Evolutionary conservation across 2,797 vertebrate species (phyloP), one percentile per base, ranked within the genome.

Genomic region (Pteropus rufus): DNA sequence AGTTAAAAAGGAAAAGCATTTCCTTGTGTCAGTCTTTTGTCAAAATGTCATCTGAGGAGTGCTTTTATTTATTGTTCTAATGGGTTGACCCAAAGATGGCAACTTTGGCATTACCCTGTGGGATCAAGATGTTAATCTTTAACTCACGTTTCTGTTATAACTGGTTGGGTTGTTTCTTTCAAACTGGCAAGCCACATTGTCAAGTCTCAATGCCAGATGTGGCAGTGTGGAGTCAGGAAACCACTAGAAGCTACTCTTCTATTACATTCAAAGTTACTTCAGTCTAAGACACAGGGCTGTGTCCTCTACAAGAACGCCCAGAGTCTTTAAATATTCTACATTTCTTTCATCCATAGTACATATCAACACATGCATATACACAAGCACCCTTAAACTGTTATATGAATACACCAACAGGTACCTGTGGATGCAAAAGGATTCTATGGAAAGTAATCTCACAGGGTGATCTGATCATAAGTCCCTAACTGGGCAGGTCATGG

Each of bases 181-280:
- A 19, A 67, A 41, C 70, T 52, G 46, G 80, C 23, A 89, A 72
- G 16, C 2, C 7, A 31, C 46, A 3, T n/a, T 46, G 39, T 62
- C 34, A 81, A 86, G 54, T 92, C 83, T 62, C n/a, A 93, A 93
- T 94, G 85, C 10, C 5, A 56, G 24, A 14, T 85, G 44, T 62
- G 34, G 26, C 31, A 81, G 10, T 36, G 49, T 65, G n/a, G 64
- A 52, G 18, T 91, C 31, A 79, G 34, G 34, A 85, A 89, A 56
- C 90, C 73, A 64, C 23, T 26, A 44, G 77, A 89, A 70, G 39
- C 85, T 72, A 26, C 79, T 72, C 6, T 80, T 64, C 39, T 9
- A 56, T 85, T 95, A 39, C 77, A 46, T 73, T 91, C 89, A 84
- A 76, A 64, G 18, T 29, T 91, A 46, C 15, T 65, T 7, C 15